Percentiles rank a stretch among this genome's conserved stretches.
phyloP scores from a whole-genome alignment of 1,140 invertebrate genomes.

The Drosophila funebris region DNA sequence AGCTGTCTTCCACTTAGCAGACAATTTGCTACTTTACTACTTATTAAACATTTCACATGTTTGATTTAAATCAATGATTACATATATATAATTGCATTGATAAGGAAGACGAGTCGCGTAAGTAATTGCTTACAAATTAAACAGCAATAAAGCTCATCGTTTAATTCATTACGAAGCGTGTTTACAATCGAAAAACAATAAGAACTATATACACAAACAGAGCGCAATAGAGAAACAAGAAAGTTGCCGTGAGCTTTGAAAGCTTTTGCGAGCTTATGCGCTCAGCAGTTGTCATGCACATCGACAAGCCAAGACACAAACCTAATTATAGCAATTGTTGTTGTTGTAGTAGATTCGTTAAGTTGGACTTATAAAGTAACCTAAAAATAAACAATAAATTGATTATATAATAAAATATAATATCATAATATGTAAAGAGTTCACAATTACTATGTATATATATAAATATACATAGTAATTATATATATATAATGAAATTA shows the following conservation, averaged over 20 bases:
- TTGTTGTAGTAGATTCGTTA: neutral
- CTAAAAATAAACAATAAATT: too few species aligned
- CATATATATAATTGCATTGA: neutral
- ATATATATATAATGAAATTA: too few species aligned
- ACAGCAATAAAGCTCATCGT: neutral
- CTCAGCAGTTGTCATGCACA: neutral
- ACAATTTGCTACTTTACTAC: too few species aligned
- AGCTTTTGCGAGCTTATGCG: neutral
- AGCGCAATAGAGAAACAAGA: neutral
- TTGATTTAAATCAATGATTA: neutral
- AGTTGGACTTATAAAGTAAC: neutral
- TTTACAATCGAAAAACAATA: neutral
- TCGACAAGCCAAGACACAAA: neutral
- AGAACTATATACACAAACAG: constrained; percentile 12
- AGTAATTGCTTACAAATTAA: neutral
- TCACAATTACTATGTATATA: too few species aligned
- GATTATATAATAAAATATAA: too few species aligned
- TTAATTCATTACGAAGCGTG: neutral
- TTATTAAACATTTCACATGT: too few species aligned
- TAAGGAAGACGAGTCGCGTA: neutral
- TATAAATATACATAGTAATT: too few species aligned
- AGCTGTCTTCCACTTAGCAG: neutral
- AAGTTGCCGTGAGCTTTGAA: neutral
- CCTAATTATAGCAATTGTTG: neutral
- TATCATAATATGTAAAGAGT: too few species aligned